Percentiles rank a stretch among this genome's conserved stretches.
Conservation (phyloP, 2,888 invertebrate species). For the Ophion ventricosus region DNA sequence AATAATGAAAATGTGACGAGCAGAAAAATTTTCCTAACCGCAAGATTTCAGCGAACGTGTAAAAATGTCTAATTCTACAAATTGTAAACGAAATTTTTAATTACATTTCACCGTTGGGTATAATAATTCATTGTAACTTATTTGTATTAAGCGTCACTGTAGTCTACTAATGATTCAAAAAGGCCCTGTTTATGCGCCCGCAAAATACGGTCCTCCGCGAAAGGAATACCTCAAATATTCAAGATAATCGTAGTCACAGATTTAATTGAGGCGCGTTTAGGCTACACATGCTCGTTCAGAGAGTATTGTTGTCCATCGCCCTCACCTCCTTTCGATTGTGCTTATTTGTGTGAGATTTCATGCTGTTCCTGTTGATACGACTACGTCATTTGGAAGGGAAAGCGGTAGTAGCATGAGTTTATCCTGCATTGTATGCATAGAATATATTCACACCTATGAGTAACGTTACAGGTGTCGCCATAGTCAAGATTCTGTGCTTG, state of each 20-base stretch:
- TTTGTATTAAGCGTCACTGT: no score
- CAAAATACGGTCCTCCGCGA: no score
- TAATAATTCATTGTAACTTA: no score
- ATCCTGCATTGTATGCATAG: slow-evolving; percentile 18
- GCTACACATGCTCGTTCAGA: neutral
- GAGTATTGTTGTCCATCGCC: slow-evolving; percentile 3
- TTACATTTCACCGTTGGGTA: no score
- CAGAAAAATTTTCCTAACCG: no score
- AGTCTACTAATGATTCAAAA: no score
- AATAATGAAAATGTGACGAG: no score
- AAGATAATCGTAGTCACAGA: slow-evolving; percentile 4
- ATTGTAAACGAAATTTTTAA: no score
- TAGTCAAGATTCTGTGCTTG: slow-evolving; percentile 48
- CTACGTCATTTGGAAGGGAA: slow-evolving; percentile 3
- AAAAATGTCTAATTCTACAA: no score
- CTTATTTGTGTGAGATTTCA: slow-evolving; percentile 54
- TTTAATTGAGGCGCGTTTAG: slow-evolving; percentile 1
- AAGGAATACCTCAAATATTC: neutral
- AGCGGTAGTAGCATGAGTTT: slow-evolving; percentile 21
- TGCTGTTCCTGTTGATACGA: slow-evolving; percentile 41
- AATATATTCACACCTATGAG: slow-evolving; percentile 11
- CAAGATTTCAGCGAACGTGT: no score
- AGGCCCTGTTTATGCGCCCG: no score
- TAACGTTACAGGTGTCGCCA: slow-evolving; percentile 28
- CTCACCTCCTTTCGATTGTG: slow-evolving; percentile 11